These are phyloP conservation scores for Actinia tenebrosa DNA, from an alignment of 64 coral and sea anemone species.

Conservation along the genomic window DNA sequence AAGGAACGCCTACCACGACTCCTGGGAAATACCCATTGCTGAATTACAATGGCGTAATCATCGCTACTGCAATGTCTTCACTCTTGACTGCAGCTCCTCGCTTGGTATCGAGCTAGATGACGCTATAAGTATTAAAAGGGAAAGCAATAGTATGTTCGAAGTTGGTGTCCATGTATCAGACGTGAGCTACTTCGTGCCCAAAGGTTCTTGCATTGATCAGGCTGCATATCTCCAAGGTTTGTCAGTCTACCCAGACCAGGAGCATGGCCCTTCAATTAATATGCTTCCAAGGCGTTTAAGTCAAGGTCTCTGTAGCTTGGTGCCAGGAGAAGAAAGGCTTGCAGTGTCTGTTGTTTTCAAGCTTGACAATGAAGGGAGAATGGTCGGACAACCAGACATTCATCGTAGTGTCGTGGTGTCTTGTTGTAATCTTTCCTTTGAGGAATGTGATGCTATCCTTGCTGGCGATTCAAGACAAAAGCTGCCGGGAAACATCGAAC, in stretches of 20 bases:
- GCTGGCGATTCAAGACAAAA: constrained; percentile 17
- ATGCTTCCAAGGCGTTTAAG: constrained; percentile 51
- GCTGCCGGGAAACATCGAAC: constrained; percentile 37
- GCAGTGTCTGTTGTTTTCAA: constrained; percentile 67
- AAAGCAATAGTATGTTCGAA: constrained; percentile 17
- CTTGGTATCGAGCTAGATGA: constrained; percentile 75
- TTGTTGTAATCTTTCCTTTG: constrained; percentile 54
- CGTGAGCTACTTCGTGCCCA: constrained; percentile 75
- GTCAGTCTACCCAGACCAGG: constrained; percentile 58
- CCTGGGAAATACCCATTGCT: constrained; percentile 62
- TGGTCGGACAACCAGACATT: constrained; percentile 42
- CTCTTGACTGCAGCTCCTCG: constrained; percentile 21
- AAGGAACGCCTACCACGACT: constrained; percentile 28
- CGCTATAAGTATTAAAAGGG: constrained; percentile 57
- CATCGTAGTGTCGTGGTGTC: constrained; percentile 79
- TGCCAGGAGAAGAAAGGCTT: constrained; percentile 66
- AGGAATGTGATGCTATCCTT: constrained; percentile 69
- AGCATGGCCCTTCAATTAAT: background rate
- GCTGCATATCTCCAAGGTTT: constrained; percentile 46
- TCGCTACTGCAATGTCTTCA: constrained; percentile 19
- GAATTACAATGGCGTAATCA: constrained; percentile 23
- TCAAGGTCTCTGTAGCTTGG: constrained; percentile 61
- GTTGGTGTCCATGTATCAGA: constrained; percentile 83
- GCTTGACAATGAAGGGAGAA: constrained; percentile 52
- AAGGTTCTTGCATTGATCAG: constrained; percentile 51